Evolutionary conservation across 2,797 vertebrate species (phyloP).

Genomic region (Enteromius unitaeniatus): DNA sequence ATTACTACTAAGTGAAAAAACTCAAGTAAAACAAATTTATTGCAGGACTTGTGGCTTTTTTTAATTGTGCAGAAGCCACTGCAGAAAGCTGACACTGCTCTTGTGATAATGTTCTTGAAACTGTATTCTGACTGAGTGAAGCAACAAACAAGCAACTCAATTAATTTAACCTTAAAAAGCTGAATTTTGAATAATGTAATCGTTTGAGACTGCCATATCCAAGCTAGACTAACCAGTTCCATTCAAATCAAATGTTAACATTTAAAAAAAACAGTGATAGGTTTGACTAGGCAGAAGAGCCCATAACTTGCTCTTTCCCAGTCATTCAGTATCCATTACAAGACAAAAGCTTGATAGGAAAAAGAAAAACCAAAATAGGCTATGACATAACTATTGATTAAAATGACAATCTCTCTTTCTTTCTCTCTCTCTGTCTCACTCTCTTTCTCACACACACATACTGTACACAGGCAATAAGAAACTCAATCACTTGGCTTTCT

Average conservation of each 20-base stretch:
- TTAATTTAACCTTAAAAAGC: background rate
- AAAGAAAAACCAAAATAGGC: background rate
- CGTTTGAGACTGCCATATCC: background rate
- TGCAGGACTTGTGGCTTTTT: background rate
- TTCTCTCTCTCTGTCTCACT: slow-evolving; percentile 28
- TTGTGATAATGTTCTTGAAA: background rate
- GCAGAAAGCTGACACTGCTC: background rate
- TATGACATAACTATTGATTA: slow-evolving; percentile 32
- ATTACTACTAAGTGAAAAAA: background rate
- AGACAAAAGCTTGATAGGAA: background rate
- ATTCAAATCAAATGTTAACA: too few species aligned
- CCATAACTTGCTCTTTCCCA: background rate
- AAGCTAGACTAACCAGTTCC: background rate
- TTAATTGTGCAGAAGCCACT: background rate
- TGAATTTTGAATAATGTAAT: background rate
- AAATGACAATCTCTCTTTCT: background rate
- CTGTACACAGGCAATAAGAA: background rate
- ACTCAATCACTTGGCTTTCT: slow-evolving; percentile 36
- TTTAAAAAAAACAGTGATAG: background rate
- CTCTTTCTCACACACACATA: background rate
- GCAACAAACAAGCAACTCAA: background rate
- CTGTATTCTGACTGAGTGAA: background rate
- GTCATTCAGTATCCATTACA: background rate
- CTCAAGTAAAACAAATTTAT: background rate
- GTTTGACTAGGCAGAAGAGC: background rate